Evolutionary conservation across 2,797 vertebrate species (phyloP).

Genomic region (Urosaurus nigricauda): DNA sequence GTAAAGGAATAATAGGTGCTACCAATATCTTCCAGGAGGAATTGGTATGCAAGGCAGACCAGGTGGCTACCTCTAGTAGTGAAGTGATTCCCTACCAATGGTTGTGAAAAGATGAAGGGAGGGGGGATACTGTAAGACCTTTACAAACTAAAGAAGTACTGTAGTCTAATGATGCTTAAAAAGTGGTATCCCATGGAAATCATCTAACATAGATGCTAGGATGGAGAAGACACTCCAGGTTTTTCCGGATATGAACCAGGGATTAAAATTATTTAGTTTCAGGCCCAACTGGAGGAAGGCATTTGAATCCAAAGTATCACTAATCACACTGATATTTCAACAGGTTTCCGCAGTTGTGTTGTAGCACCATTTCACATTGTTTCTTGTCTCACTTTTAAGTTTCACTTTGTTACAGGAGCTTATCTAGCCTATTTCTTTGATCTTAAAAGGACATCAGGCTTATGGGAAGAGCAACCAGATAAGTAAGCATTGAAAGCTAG

Average conservation of each 20-base stretch:
- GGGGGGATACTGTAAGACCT: not conserved
- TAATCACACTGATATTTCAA: not conserved
- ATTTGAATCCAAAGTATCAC: not conserved
- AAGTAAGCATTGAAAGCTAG: not conserved
- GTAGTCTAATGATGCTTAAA: not conserved
- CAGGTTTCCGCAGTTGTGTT: not conserved
- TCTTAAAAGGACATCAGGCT: not conserved
- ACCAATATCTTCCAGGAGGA: not conserved
- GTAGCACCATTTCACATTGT: not conserved
- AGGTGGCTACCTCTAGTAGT: not conserved
- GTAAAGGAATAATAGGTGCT: not conserved
- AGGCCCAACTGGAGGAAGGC: not conserved
- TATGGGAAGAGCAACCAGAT: not conserved
- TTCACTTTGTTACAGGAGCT: not conserved
- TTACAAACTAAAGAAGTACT: not conserved
- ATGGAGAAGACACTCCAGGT: too few relatives aligned
- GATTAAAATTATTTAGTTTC: not conserved
- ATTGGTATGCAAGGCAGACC: not conserved
- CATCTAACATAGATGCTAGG: not conserved
- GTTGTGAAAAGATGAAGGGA: not conserved
- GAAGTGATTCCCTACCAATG: not conserved
- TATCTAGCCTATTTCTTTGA: not conserved
- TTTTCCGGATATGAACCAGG: not conserved
- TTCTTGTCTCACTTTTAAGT: not conserved
- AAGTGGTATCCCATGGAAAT: not conserved